These are phyloP conservation scores for Hyposoter didymator DNA, from an alignment of 2,888 invertebrate genomes.

Conservation along the genomic window DNA sequence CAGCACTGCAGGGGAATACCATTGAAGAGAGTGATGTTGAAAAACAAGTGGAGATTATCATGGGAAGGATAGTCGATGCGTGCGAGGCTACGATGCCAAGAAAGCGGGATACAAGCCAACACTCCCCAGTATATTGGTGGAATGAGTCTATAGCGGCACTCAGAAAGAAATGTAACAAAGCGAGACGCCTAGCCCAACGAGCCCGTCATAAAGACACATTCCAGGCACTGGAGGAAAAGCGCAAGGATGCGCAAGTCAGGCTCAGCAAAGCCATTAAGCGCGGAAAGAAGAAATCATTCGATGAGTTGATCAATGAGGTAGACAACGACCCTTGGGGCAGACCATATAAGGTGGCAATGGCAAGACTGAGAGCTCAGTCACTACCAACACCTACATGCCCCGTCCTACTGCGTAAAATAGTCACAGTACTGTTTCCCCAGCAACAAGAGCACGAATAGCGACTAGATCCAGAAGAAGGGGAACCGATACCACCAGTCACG, in stretches of 20 bases:
- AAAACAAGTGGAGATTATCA: too few relatives aligned
- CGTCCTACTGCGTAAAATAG: constrained; percentile 62
- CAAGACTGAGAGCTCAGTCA: constrained; percentile 45
- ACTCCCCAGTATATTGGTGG: too few relatives aligned
- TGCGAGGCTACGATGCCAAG: too few relatives aligned
- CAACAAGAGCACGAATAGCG: neutral
- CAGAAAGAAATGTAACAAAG: too few relatives aligned
- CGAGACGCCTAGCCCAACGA: too few relatives aligned
- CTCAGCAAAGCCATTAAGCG: constrained; percentile 47
- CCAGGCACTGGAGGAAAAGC: too few relatives aligned
- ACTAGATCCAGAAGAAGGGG: neutral
- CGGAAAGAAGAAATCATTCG: constrained; percentile 35
- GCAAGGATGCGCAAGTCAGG: neutral
- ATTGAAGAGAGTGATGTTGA: too few relatives aligned
- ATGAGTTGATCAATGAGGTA: constrained; percentile 49
- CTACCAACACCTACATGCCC: constrained; percentile 62
- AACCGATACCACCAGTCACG: neutral
- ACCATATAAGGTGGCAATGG: constrained; percentile 65
- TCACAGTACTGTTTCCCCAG: constrained; percentile 52
- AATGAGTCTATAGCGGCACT: too few relatives aligned
- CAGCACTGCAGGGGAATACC: too few relatives aligned
- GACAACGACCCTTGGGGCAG: constrained; percentile 61
- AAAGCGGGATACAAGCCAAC: too few relatives aligned
- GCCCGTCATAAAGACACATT: too few relatives aligned
- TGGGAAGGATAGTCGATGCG: too few relatives aligned